Percentiles rank a stretch among this genome's conserved stretches.
These are phyloP conservation scores for Xenentodon cancila DNA, from an alignment of 2,797 vertebrate genomes.

Conservation along the genomic window DNA sequence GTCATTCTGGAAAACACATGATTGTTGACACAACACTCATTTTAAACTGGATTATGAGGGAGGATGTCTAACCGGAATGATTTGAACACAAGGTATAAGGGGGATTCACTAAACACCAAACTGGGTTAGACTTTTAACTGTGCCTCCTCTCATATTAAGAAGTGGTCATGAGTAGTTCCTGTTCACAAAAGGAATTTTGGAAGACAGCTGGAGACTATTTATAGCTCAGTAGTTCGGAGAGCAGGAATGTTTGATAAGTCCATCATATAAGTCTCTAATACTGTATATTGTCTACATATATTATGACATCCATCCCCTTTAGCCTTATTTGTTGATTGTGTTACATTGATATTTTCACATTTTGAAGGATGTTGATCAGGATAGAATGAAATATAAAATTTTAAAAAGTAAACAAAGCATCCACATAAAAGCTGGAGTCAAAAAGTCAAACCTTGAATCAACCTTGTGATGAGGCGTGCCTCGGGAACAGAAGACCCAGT, in stretches of 20 bases:
- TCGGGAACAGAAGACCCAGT: neutral
- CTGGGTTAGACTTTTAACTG: constrained; percentile 2
- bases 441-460: neutral
- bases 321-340: constrained; percentile 6
- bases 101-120: constrained; percentile 4
- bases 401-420: neutral
- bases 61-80: constrained; percentile 3
- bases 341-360: neutral
- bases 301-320: neutral
- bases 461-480: neutral
- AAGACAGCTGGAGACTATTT: constrained; percentile 76
- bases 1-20: constrained; percentile 35
- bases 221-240: constrained; percentile 55
- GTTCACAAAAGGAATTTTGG: constrained; percentile 44
- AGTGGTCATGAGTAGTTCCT: constrained; percentile 19
- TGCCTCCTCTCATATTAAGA: constrained; percentile 5
- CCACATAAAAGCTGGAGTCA: neutral
- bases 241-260: constrained; percentile 28
- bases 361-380: neutral
- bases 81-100: neutral
- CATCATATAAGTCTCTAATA: neutral
- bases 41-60: constrained; percentile 7
- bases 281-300: neutral
- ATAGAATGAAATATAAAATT: neutral
- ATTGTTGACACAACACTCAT: constrained; percentile 24